Evolutionary conservation across 2,888 invertebrate species (phyloP).

Genomic region (Melanostoma scalare): DNA sequence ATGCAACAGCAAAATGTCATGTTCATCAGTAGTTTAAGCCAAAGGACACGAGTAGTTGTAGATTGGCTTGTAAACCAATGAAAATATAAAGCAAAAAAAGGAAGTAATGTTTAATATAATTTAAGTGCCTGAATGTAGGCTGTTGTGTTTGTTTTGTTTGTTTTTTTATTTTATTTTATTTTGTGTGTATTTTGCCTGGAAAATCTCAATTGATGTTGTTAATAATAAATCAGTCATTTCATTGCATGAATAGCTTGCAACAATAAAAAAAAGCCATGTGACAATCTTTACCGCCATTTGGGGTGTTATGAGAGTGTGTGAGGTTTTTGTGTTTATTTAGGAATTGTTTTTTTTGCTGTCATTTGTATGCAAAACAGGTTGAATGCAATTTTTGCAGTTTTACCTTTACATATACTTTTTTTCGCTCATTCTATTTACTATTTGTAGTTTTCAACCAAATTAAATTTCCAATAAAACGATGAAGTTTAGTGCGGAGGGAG

Average conservation of each 20-base stretch:
- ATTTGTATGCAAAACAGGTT: too few relatives aligned
- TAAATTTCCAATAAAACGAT: too few relatives aligned
- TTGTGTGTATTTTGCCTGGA: too few relatives aligned
- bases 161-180: too few relatives aligned
- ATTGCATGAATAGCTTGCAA: not conserved
- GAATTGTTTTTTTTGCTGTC: too few relatives aligned
- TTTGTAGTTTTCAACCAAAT: too few relatives aligned
- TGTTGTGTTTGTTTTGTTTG: not conserved
- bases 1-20: conserved; percentile 53
- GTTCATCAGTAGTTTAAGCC: conserved; percentile 47
- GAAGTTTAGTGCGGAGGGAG: too few relatives aligned
- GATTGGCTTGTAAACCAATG: conserved; percentile 37
- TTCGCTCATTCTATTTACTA: too few relatives aligned
- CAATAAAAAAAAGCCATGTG: conserved; percentile 2
- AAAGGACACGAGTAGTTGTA: conserved; percentile 27
- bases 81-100: not conserved
- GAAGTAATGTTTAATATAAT: not conserved
- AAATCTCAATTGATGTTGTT: conserved; percentile 3
- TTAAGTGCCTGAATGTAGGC: conserved; percentile 1
- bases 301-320: too few relatives aligned
- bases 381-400: too few relatives aligned
- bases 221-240: conserved; percentile 57
- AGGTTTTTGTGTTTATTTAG: too few relatives aligned
- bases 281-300: conserved; percentile 16
- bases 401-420: too few relatives aligned